phyloP scores from a whole-genome alignment of 2,888 invertebrate species.

The Amphipoea oculea region DNA sequence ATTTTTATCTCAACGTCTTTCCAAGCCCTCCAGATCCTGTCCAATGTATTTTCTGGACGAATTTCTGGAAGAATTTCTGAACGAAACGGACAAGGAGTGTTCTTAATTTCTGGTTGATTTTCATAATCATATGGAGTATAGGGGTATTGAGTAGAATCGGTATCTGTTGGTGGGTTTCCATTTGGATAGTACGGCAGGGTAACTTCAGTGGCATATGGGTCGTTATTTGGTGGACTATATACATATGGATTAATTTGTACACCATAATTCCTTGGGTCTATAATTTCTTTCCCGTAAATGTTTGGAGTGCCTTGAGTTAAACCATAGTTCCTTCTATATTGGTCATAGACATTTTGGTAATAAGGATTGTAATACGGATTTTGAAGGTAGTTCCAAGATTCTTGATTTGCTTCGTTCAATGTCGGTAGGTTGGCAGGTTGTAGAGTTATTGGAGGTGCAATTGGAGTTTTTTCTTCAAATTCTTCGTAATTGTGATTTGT shows the following conservation, averaged over 20 bases:
- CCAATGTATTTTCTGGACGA: conserved; percentile 25
- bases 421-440: neutral
- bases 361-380: conserved; percentile 24
- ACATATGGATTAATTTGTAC: conserved; percentile 6
- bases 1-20: conserved; percentile 46
- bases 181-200: conserved; percentile 21
- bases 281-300: neutral
- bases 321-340: conserved; percentile 22
- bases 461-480: conserved; percentile 34
- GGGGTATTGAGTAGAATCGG: neutral
- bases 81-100: neutral
- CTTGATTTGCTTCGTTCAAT: conserved; percentile 12
- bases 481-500: conserved; percentile 45
- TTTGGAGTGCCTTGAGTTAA: conserved; percentile 5
- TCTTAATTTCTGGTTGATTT: neutral
- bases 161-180: conserved; percentile 1
- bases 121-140: neutral
- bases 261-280: neutral
- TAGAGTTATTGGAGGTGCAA: neutral
- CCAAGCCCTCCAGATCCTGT: conserved; percentile 44
- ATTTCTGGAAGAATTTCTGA: conserved; percentile 16
- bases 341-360: conserved; percentile 31
- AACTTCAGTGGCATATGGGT: conserved; percentile 1
- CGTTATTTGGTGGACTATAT: neutral
- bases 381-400: conserved; percentile 43